Base-by-base conservation (phyloP, 2,888 invertebrate genomes). In the Amiota mariae region DNA sequence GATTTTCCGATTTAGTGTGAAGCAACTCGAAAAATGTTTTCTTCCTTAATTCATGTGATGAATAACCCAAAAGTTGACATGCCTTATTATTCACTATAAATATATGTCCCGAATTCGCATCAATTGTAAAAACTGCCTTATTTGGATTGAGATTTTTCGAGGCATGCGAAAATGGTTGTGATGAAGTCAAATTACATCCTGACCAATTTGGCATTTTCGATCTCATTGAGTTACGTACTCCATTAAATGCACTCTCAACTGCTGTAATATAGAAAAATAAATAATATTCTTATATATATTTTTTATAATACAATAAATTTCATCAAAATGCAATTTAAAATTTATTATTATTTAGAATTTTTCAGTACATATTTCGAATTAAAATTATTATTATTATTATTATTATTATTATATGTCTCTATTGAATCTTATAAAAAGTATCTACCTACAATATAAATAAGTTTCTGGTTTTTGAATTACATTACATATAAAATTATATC, bases 41-140 rank as follows among this genome's bases (percentile, higher is more conserved):
- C 49, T 73, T 82, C 63, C 92, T 15, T 46, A 79, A 56, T 61
- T 79, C 79, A 18, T 73, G 91, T 0, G 92, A 91, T 0, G 92
- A 91, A 78, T 92, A 92, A 11, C 92, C 92, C 36, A 92, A 89
- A 49, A 93, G 88, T 0, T 93, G 92, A 81, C 93, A 93, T 8
- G 94, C 93, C 87, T 93, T 92, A 82, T 92, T 93, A 89, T 94
- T 94, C 13, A 93, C 93, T 84, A 93, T 92, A 18, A 94, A 89
- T 76, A 94, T 93, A 93, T 93, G 92, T 20, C 92, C 92, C 49
- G 92, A 91, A 77, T 92, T 92, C 9, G 92, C 92, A 87, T 93
- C 92, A 75, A 94, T 92, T 47, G 93, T 93, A 81, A 93, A 93
- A 3, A 94, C 92, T 72, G 93, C 93, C 85, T 93, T 94, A 88